Evolutionary conservation across 2,888 invertebrate species (phyloP).

Genomic region (Plebejus melissa): DNA sequence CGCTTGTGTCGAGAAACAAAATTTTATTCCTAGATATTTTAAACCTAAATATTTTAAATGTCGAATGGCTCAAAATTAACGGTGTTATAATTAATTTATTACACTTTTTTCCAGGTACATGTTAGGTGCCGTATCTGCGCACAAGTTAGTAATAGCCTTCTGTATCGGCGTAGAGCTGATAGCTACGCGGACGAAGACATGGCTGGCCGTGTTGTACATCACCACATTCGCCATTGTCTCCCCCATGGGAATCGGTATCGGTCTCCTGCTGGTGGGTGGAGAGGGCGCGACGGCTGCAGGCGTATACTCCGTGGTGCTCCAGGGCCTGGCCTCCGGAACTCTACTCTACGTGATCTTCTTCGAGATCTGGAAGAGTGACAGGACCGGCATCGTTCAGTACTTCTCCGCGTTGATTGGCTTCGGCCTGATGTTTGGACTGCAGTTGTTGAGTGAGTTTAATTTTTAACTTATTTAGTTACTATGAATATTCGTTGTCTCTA

Average conservation of each 20-base stretch:
- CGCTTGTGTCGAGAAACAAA: background rate
- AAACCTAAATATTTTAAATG: too few species aligned
- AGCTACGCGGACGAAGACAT: constrained; percentile 82
- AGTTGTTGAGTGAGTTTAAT: constrained; percentile 77
- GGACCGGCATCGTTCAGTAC: constrained; percentile 82
- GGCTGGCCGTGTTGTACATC: constrained; percentile 82
- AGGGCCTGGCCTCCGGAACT: constrained; percentile 95
- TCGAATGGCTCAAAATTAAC: too few species aligned
- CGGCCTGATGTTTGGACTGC: constrained; percentile 84
- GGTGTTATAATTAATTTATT: too few species aligned
- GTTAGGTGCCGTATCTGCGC: constrained; percentile 90
- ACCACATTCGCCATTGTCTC: constrained; percentile 88
- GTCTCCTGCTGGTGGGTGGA: constrained; percentile 81
- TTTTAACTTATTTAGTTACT: constrained; percentile 1
- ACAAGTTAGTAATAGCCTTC: constrained; percentile 92
- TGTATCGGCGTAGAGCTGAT: constrained; percentile 92
- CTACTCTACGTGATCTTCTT: constrained; percentile 98
- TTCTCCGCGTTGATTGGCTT: constrained; percentile 84
- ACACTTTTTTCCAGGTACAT: constrained; percentile 80
- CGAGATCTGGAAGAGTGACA: constrained; percentile 85
- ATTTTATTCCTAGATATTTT: too few species aligned
- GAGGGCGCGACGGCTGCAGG: constrained; percentile 78
- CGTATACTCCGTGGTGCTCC: constrained; percentile 82
- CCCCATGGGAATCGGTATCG: constrained; percentile 88
- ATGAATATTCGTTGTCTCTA: background rate